Percentiles rank a stretch among this genome's conserved stretches.
Evolutionary conservation across 2,113 vertebrate species (phyloP).

Genomic region (Vidua macroura): DNA sequence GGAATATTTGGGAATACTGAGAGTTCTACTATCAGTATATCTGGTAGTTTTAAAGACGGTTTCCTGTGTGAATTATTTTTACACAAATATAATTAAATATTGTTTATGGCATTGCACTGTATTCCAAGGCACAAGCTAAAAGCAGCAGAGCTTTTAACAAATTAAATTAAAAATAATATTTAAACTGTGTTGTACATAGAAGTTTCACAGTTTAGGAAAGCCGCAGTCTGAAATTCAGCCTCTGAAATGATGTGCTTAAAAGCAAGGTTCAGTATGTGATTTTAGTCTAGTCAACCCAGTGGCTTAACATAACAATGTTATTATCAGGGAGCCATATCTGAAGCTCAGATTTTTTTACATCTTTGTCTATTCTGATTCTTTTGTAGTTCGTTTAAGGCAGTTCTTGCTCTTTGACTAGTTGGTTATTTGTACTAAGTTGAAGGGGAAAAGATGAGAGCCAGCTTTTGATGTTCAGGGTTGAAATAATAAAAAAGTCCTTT

Average conservation of each 20-base stretch:
- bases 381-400: constrained; percentile 28
- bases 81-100: not conserved
- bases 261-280: not conserved
- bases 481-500: constrained; percentile 51
- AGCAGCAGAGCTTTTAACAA: not conserved
- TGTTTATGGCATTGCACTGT: not conserved
- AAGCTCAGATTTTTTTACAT: constrained; percentile 5
- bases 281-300: constrained; percentile 28
- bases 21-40: not conserved
- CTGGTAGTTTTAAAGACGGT: not conserved
- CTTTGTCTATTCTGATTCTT: constrained; percentile 6
- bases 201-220: not conserved
- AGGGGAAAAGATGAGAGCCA: constrained; percentile 41
- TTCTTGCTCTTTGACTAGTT: constrained; percentile 46
- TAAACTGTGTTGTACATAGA: not conserved
- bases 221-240: not conserved
- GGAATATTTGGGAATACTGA: not conserved
- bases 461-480: constrained; percentile 43
- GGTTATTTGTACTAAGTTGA: constrained; percentile 49
- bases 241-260: not conserved
- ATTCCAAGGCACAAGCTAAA: not conserved
- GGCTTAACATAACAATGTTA: constrained; percentile 18
- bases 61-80: not conserved
- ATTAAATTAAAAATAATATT: not conserved
- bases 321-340: constrained; percentile 27